Evolutionary conservation across 2,113 vertebrate species (phyloP).

Genomic region (Mus pahari): DNA sequence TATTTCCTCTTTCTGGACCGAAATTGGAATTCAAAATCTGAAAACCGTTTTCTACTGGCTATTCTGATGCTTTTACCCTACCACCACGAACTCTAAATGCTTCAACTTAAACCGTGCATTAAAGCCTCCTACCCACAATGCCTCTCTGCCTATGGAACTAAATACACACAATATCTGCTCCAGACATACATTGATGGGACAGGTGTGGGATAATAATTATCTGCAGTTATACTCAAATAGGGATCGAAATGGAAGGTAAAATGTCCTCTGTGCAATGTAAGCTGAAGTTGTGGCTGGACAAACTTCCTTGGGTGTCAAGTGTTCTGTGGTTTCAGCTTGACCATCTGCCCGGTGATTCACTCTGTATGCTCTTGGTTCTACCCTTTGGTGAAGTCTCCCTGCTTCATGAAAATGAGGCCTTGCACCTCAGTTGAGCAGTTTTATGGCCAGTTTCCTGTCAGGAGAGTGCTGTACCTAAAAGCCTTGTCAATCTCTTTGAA

Average conservation of each 20-base stretch:
- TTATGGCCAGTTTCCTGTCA: not conserved
- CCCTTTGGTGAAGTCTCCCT: not conserved
- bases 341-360: not conserved
- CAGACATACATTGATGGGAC: not conserved
- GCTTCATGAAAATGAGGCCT: not conserved
- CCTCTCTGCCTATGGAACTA: not conserved
- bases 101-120: not conserved
- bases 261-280: not conserved
- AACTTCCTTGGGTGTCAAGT: not conserved
- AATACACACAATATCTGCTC: not conserved
- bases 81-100: too few relatives aligned
- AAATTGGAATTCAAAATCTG: not conserved
- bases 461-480: not conserved
- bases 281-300: not conserved
- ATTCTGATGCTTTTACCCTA: not conserved
- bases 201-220: not conserved
- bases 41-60: not conserved
- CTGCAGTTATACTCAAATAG: not conserved
- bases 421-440: not conserved
- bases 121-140: not conserved
- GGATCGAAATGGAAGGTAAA: not conserved
- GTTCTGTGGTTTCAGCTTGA: not conserved
- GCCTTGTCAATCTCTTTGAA: not conserved
- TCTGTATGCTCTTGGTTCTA: not conserved
- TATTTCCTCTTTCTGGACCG: not conserved